Evolutionary conservation across 2,113 vertebrate species (phyloP).

Genomic region (Chloropsis cyanopogon): DNA sequence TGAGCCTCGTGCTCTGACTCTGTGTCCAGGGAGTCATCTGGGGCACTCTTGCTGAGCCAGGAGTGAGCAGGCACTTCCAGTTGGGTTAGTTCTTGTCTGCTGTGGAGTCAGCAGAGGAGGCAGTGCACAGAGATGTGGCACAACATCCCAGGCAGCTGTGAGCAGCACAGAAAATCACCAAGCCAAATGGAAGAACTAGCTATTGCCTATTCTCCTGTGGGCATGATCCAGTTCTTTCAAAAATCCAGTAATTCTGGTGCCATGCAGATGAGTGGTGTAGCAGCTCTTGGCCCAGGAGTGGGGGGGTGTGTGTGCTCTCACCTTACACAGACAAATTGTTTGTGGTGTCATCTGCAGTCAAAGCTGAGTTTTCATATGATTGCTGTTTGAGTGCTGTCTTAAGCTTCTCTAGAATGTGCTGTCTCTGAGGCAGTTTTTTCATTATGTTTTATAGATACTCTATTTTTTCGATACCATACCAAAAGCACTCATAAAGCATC

Average conservation of each 20-base stretch:
- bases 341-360: background rate
- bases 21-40: background rate
- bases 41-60: background rate
- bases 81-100: background rate
- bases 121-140: background rate
- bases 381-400: background rate
- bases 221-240: background rate
- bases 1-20: background rate
- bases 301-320: fast-evolving
- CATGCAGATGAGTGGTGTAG: background rate
- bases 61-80: background rate
- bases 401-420: background rate
- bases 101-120: background rate
- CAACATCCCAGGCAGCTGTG: background rate
- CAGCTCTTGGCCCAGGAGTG: background rate
- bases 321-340: background rate
- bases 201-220: background rate
- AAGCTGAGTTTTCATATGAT: background rate
- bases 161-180: background rate
- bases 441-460: background rate
- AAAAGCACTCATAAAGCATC: background rate
- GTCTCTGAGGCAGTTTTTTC: background rate
- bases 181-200: background rate
- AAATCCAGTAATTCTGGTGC: background rate
- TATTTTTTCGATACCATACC: background rate